phyloP scores from a whole-genome alignment of 2,113 vertebrate genomes.

The Lagopus muta region DNA sequence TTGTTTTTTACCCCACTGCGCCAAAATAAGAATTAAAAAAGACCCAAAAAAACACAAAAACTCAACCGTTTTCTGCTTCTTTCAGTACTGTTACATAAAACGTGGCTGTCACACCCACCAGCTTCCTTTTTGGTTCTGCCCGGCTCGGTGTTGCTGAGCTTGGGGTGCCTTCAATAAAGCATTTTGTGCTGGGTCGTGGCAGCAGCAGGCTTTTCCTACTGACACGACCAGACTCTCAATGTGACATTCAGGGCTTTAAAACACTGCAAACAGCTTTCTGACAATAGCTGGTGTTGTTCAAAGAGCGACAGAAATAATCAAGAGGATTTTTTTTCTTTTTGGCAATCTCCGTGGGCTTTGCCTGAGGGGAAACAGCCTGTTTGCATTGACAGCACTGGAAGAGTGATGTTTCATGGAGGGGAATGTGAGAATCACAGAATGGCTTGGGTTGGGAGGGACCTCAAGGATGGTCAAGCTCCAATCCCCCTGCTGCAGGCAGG shows the following conservation, averaged over 20 bases:
- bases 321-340: background rate
- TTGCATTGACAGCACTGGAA: background rate
- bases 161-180: background rate
- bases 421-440: background rate
- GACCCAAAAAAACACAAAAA: background rate
- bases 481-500: no score
- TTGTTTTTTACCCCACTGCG: background rate
- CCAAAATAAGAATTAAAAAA: background rate
- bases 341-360: background rate
- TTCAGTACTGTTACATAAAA: constrained; percentile 4
- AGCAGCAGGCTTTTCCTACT: constrained; percentile 37
- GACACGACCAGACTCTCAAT: constrained; percentile 66
- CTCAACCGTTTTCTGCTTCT: background rate
- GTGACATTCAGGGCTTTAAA: constrained; percentile 60
- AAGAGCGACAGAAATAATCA: background rate
- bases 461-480: no score
- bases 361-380: accelerated
- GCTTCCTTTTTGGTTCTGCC: constrained; percentile 38
- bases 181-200: constrained; percentile 25
- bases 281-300: constrained; percentile 65
- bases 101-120: background rate
- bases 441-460: no score
- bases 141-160: background rate
- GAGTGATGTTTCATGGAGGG: background rate
- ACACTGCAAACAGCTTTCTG: background rate